These are phyloP conservation scores for Pipistrellus nathusii DNA, from an alignment of 2,797 vertebrate genomes.

Conservation along the genomic window DNA sequence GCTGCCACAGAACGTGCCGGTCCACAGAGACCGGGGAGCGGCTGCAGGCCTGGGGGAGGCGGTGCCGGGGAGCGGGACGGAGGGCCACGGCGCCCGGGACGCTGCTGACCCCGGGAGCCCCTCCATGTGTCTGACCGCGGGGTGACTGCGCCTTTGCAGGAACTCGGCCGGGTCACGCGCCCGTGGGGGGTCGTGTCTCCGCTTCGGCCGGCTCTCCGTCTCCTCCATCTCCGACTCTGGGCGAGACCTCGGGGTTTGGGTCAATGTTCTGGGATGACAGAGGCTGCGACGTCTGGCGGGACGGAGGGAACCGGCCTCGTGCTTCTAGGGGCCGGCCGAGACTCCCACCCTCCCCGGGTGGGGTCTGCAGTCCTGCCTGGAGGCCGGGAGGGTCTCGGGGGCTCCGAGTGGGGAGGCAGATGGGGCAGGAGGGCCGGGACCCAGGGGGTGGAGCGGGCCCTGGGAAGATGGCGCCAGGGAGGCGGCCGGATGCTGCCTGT, in stretches of 20 bases:
- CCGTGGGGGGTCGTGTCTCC: not conserved
- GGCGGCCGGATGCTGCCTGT: too few species aligned
- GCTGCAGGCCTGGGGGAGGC: not conserved
- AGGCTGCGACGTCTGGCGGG: not conserved
- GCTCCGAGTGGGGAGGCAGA: not conserved
- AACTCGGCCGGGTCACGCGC: not conserved
- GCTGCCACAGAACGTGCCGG: not conserved
- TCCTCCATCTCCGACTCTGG: not conserved
- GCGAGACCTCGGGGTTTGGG: not conserved
- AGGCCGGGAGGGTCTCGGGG: not conserved
- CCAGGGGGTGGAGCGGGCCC: too few species aligned
- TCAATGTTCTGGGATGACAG: not conserved
- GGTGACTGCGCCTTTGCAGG: not conserved
- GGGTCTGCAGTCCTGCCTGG: not conserved
- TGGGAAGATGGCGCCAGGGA: too few species aligned
- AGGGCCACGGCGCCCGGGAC: not conserved
- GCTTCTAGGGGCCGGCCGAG: not conserved
- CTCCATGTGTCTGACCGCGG: not conserved
- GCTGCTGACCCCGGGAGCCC: not conserved
- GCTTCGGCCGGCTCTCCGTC: not conserved
- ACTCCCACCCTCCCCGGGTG: not conserved
- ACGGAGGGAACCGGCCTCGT: not conserved
- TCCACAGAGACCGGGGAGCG: not conserved
- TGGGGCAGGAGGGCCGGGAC: not conserved
- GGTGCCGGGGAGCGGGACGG: not conserved